Evolutionary conservation across 2,888 invertebrate genomes (phyloP).

Genomic region (Priocnemis perturbator): DNA sequence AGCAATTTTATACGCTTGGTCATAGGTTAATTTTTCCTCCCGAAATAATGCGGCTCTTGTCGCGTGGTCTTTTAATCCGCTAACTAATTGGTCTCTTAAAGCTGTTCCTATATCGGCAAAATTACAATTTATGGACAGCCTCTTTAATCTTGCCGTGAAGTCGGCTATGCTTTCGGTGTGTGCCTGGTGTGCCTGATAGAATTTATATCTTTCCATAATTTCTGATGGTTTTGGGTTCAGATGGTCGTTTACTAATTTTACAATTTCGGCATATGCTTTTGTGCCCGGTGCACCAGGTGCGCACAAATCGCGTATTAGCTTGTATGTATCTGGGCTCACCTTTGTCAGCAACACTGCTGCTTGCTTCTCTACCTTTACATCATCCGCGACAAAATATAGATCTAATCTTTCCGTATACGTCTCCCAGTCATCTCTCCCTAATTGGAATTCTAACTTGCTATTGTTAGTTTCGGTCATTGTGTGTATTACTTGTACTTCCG

Average conservation of each 20-base stretch:
- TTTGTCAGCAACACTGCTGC: background rate
- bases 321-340: background rate
- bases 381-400: background rate
- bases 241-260: constrained; percentile 4
- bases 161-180: too few species aligned
- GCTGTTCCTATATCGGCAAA: constrained; percentile 26
- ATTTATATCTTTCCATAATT: constrained; percentile 8
- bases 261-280: background rate
- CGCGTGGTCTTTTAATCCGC: constrained; percentile 30
- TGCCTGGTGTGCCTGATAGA: too few species aligned
- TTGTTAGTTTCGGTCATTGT: background rate
- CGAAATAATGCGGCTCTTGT: constrained; percentile 24
- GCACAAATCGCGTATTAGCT: background rate
- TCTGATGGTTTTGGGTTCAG: constrained; percentile 7
- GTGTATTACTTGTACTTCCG: background rate
- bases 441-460: background rate
- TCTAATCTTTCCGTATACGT: background rate
- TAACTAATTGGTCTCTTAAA: constrained; percentile 43
- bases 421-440: too few species aligned
- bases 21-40: constrained; percentile 23
- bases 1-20: constrained; percentile 23
- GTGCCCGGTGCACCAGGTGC: background rate
- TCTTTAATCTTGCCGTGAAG: too few species aligned
- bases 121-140: too few species aligned
- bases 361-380: background rate